phyloP scores from a whole-genome alignment of 2,113 vertebrate species.

The Psilopsiagon aurifrons region DNA sequence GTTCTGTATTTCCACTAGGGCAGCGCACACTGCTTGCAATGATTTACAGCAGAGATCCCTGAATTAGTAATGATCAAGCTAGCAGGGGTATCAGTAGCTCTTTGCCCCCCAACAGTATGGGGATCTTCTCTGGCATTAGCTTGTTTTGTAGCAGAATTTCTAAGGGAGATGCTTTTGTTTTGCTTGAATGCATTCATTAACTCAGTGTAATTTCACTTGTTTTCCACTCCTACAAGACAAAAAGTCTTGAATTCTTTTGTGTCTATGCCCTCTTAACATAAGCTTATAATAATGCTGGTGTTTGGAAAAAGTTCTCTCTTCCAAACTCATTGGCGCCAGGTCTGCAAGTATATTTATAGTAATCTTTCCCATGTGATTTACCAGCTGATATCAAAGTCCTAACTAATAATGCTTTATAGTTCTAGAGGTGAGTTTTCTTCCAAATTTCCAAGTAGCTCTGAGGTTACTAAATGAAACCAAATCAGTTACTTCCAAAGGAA shows the following conservation, averaged over 20 bases:
- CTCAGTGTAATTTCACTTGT: not conserved
- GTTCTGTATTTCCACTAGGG: not conserved
- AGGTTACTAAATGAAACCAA: not conserved
- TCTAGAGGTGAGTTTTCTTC: not conserved
- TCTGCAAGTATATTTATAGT: constrained; percentile 7
- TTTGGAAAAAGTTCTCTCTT: not conserved
- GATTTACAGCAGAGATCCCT: not conserved
- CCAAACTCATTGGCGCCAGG: not conserved
- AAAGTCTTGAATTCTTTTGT: not conserved
- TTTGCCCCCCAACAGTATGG: fast-evolving
- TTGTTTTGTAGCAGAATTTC: not conserved
- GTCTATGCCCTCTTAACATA: not conserved
- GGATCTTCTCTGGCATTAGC: not conserved
- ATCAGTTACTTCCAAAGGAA: not conserved
- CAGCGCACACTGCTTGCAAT: not conserved
- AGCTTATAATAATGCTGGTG: constrained; percentile 9
- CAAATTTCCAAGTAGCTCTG: not conserved
- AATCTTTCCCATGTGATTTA: constrained; percentile 5
- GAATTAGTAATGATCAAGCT: not conserved
- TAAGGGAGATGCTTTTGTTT: not conserved
- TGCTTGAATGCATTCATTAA: not conserved
- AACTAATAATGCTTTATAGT: not conserved
- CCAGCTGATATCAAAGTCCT: not conserved
- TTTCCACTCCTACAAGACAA: not conserved
- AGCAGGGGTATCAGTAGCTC: not conserved